Evolutionary conservation across 2,888 invertebrate species (phyloP), one percentile per base, ranked within the genome.

Genomic region (Cephus sareptanus): DNA sequence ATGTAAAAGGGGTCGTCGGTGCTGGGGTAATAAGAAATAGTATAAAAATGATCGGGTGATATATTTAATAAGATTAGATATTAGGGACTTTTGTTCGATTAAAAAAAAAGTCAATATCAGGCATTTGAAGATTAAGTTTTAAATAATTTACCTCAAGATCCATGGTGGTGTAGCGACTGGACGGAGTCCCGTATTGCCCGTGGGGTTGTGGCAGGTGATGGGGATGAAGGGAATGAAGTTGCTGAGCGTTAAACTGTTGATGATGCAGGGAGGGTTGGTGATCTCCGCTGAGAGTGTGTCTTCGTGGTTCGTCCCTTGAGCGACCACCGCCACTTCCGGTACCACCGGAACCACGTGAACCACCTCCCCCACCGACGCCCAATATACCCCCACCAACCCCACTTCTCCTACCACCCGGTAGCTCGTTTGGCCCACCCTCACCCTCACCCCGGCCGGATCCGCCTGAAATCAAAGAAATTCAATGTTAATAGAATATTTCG

Each of bases 241-340:
- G 86, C 80, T 89, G 90, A 35, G 89, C 82, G 85, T 88, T 90
- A 84, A 90, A 90, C 84, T 89, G 93, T 85, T 94, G 91, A 87
- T 94, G 93, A 88, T 94, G 90, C 81, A 90, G 92, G 85, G 95
- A 95, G 31, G 96, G 93, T 88, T 96, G 95, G 88, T 96, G 96
- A 86, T 93, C 93, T 75, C 95, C 95, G 35, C 96, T 95, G 80
- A 97, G 94, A 11, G 97, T 97, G 91, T 97, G 97, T 31, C 97
- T 94, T 23, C 97, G 94, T 6, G 96, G 96, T 91, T 97, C 97
- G 92, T 97, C 97, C 70, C 97, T 91, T 81, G 90, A 90, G 77
- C 90, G 89, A 71, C 89, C 87, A 68, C 87, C 85, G 71, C 88
- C 86, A 71, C 86, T 85, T 75, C 85, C 83, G 79, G 81, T 81